Base-by-base conservation (phyloP, 2,888 invertebrate genomes). In the Macrophya annulata region DNA sequence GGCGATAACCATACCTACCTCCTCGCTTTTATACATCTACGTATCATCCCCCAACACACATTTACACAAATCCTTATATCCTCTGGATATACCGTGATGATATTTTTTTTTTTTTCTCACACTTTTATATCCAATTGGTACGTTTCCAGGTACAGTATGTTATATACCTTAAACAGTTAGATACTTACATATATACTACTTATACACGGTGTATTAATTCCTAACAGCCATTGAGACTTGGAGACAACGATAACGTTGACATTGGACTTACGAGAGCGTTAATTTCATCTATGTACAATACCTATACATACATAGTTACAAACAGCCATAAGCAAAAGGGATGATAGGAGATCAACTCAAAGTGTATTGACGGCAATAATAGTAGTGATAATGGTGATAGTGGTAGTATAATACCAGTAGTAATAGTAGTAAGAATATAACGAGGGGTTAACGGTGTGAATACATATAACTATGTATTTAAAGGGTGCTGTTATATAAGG, bases 351-450 rank as follows among this genome's bases (percentile, higher is more conserved):
- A 31, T 31, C 31, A 31, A 3, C 62, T 25, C 21, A 10, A 62
- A 25, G 62, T 62, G 25, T 12, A 31, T 31, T 31, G 21, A 21
- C 21, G 62, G 62, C 62, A 62, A 25, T 62, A 62, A 25, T 62
- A 10, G 25, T 62, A 62, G 25, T 25, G 25, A 25, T 62, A 62
- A 62, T 62, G 62, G 25, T 62, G 71, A 62, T 62, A 62, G 25
- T 62, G 10, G 25, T 25, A 62, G 62, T 21, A n/a, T n/a, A n/a
- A n/a, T n/a, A n/a, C n/a, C n/a, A 21, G 62, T 62, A 62, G 62
- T 62, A 62, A 62, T 40, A n/a, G 71, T 71, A 71, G 40, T 71
- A 40, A 25, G 21, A 71, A 40, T 71, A 71, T 40, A 40, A 71
- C 15, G 40, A 17, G 40, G 37, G 40, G 9, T 40, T 43, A 71